These are phyloP conservation scores for Trachelipus rathkii DNA, from an alignment of 1,140 invertebrate genomes.

Conservation along the genomic window DNA sequence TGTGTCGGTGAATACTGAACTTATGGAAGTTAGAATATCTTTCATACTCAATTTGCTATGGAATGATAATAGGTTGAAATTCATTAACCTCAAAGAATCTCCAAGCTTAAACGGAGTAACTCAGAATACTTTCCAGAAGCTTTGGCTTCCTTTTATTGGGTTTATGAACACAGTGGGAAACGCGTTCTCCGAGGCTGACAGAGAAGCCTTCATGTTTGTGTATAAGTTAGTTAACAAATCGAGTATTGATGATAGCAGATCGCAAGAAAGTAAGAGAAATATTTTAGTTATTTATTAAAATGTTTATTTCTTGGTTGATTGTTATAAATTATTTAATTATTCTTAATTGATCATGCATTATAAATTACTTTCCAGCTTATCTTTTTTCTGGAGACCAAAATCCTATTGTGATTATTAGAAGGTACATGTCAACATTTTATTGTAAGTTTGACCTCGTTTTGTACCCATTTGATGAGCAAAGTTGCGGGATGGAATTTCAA, in stretches of 20 bases:
- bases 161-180: constrained; percentile 22
- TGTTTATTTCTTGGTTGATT: too few relatives aligned
- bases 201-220: constrained; percentile 31
- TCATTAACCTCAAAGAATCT: constrained; percentile 38
- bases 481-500: neutral
- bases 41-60: constrained; percentile 35
- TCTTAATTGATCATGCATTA: too few relatives aligned
- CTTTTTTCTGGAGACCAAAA: constrained; percentile 23
- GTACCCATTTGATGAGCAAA: neutral
- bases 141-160: constrained; percentile 17
- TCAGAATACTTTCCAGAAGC: neutral
- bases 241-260: constrained; percentile 14
- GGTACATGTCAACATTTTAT: constrained; percentile 9
- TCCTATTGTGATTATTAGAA: neutral
- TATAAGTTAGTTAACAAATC: neutral
- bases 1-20: constrained; percentile 33
- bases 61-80: constrained; percentile 40
- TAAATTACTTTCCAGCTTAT: constrained; percentile 26
- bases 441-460: constrained; percentile 14
- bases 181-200: constrained; percentile 26
- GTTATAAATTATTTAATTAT: too few relatives aligned
- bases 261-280: neutral
- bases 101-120: constrained; percentile 24
- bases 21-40: constrained; percentile 33
- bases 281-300: too few relatives aligned